Evolutionary conservation across 2,113 vertebrate species (phyloP).

Genomic region (Piprites chloris): DNA sequence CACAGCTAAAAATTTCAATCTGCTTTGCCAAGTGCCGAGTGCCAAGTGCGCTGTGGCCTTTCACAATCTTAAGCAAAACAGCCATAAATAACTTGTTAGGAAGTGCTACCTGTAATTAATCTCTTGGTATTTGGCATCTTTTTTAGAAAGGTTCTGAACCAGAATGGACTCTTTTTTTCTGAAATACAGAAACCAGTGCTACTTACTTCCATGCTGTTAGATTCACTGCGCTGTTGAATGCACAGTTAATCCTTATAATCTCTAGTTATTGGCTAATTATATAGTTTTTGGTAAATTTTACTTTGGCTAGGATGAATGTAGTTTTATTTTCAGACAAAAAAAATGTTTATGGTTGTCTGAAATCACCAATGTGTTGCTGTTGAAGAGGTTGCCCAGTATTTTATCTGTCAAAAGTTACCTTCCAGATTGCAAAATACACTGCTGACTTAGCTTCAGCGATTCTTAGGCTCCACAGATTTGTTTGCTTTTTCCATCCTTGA

Average conservation of each 20-base stretch:
- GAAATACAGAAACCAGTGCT: background rate
- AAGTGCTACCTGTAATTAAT: background rate
- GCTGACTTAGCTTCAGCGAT: background rate
- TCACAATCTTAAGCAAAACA: background rate
- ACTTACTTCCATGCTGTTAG: background rate
- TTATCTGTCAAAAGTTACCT: background rate
- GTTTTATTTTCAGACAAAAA: background rate
- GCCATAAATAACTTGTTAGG: background rate
- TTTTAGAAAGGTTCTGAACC: background rate
- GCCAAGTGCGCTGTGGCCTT: background rate
- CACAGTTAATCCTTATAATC: background rate
- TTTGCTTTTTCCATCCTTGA: background rate
- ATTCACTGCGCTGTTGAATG: background rate
- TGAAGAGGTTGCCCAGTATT: background rate
- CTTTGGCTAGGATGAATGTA: background rate
- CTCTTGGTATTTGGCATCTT: background rate
- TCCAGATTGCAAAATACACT: background rate
- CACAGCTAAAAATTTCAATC: background rate
- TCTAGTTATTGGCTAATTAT: background rate
- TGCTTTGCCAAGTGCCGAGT: background rate
- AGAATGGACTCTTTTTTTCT: background rate
- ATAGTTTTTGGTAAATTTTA: background rate
- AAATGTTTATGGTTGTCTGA: background rate
- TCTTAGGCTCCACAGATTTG: background rate
- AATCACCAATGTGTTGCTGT: background rate